Evolutionary conservation across 2,113 vertebrate species (phyloP), one percentile per base, ranked within the genome.

Genomic region (Meles meles): DNA sequence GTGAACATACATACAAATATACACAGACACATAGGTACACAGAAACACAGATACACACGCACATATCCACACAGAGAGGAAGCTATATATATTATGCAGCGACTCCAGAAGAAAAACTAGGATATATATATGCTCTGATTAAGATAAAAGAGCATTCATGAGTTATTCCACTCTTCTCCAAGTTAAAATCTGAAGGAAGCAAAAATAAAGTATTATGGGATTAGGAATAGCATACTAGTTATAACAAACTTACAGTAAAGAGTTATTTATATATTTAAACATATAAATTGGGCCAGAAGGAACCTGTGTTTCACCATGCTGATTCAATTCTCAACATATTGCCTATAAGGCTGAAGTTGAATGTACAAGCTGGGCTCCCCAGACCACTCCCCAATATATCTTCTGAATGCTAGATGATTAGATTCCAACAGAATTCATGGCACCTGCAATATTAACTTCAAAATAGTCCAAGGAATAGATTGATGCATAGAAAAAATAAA

Each of bases 391-490:
- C 71, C 76, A 94, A 84, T 42, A 77, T 14, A 80, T 79, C 55
- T 87, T 82, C 71, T 82, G 39, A 89, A 87, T 90, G 61, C 10
- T 29, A 80, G 87, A 94, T 92, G 72, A 97, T 97, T 95, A 97
- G 89, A 96, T 96, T 97, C 85, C 76, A 93, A 71, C 20, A 92
- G 74, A 88, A 97, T 76, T 87, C 90, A 97, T 76, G 79, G 69
- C 18, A 88, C 39, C 90, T 96, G 61, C 44, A 90, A 90, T 96
- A 97, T 95, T 97, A 97, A 96, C 94, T 96, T 97, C 74, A 97
- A 97, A 94, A 95, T 90, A 97, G 97, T 93, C 79, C 42, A 87
- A 57, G 80, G 74, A 93, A 94, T 74, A 96, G 97, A 98, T 96
- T n/a, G 2, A 93, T 97, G 69, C 23, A 94, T 49, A 92, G 92